A percentile compares a stretch with the other conserved stretches of the same genome.
Conservation (phyloP, 53 echinoderm and acorn worm genomes). For the Antedon mediterranea region DNA sequence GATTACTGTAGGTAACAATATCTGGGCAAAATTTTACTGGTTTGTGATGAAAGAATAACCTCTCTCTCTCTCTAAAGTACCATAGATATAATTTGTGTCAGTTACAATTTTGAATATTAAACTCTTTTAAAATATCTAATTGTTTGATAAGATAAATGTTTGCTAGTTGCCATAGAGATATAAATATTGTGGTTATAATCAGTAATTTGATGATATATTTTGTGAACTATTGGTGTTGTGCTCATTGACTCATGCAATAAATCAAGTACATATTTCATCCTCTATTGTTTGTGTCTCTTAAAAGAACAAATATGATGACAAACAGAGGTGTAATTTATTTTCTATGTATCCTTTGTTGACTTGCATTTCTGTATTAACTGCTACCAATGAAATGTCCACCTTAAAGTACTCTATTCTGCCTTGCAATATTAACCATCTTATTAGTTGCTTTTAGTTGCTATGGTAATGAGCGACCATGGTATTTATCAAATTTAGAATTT, state of each 20-base stretch:
- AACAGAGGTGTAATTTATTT: neutral
- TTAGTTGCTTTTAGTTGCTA: neutral
- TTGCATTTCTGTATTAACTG: neutral
- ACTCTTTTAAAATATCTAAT: too few relatives aligned
- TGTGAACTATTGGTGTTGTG: too few relatives aligned
- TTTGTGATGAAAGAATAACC: too few relatives aligned
- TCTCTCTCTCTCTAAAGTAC: too few relatives aligned
- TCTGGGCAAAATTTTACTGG: too few relatives aligned
- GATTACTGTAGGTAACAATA: too few relatives aligned
- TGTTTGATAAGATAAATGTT: too few relatives aligned
- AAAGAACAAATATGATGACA: neutral
- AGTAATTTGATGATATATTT: too few relatives aligned
- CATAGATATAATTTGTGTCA: too few relatives aligned
- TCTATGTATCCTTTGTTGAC: neutral
- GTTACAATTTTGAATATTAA: too few relatives aligned
- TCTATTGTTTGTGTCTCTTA: neutral
- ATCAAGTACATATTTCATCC: neutral
- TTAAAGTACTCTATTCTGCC: neutral
- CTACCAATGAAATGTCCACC: neutral
- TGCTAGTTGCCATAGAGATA: neutral
- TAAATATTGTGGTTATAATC: neutral
- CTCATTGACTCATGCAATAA: neutral
- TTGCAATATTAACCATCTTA: neutral
- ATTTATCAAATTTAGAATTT: neutral
- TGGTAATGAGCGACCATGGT: neutral